Evolutionary conservation across 1,140 invertebrate genomes (phyloP), one percentile per base, ranked within the genome.

Genomic region (Drosophila subobscura): DNA sequence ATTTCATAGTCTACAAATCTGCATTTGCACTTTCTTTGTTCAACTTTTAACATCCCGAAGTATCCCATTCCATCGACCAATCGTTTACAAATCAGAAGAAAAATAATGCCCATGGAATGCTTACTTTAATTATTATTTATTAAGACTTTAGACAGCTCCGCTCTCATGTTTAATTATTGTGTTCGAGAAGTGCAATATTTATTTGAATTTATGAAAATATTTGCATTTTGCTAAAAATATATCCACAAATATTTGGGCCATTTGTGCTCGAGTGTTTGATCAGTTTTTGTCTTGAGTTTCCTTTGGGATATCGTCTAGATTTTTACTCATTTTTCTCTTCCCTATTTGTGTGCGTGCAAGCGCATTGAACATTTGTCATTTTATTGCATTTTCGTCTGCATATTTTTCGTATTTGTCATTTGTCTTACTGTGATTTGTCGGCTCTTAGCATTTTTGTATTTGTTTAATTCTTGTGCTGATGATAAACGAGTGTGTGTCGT

Each of bases 1-100:
- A 72, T 63, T 72, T 72, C 68, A 72, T 72, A 72, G 50, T 72
- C 57, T 22, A 42, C 49, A 54, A 66, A 68, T 68, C 49, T 54
- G 53, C 54, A 61, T 29, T 66, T 68, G 67, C 65, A 68, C 50
- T 67, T 68, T 20, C 51, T 67, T 47, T 68, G 65, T 67, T 60
- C 63, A 10, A 37, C 33, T 37, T 3, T 12, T 4, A 8, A 8
- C 29, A 33, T n/a, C n/a, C n/a, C n/a, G n/a, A n/a, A 23, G 14
- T 58, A 41, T 20, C 58, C 58, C 25, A 20, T 3, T 4, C 40
- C 4, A 12, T 68, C 63, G 63, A 56, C 50, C 67, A 68, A 55
- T 68, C 12, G 8, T 37, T 37, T 10, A 4, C 8, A 33, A 33
- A 10, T 33, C 29, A 33, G 2, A 8, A 33, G 29, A 7, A 29